Conservation (phyloP, 2,888 invertebrate genomes). For the Scaptomyza tumidula region DNA sequence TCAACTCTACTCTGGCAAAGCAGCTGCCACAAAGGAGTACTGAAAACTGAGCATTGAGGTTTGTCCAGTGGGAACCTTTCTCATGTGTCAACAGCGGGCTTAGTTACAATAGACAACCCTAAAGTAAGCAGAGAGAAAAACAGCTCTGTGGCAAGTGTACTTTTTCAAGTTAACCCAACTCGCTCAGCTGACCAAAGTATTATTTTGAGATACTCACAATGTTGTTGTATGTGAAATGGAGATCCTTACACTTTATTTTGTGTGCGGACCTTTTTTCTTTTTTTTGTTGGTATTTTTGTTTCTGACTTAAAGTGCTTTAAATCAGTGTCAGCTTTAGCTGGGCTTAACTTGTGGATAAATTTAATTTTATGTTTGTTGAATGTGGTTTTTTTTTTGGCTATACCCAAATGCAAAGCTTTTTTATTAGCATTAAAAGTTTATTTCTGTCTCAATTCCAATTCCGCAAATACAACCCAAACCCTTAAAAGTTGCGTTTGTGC, state of each 20-base stretch:
- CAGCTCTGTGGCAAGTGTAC: not conserved
- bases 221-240: not conserved
- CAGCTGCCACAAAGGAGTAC: not conserved
- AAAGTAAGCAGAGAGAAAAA: not conserved
- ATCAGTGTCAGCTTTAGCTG: not conserved
- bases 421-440: too few species aligned
- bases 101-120: not conserved
- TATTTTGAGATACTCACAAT: not conserved
- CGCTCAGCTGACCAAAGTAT: not conserved
- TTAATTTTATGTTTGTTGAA: not conserved
- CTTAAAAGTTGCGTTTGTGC: too few species aligned
- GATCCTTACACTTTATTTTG: not conserved
- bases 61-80: constrained; percentile 44
- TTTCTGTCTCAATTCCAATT: too few species aligned
- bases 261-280: not conserved
- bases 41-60: constrained; percentile 1
- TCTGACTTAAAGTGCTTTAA: not conserved
- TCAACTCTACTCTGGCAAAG: constrained; percentile 49
- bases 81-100: constrained; percentile 54
- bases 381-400: not conserved
- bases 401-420: not conserved
- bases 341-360: not conserved
- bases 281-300: not conserved
- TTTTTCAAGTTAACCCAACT: not conserved
- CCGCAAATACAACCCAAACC: too few species aligned